These are phyloP conservation scores for Formica aserva DNA, from an alignment of 2,888 invertebrate species.

Conservation along the genomic window DNA sequence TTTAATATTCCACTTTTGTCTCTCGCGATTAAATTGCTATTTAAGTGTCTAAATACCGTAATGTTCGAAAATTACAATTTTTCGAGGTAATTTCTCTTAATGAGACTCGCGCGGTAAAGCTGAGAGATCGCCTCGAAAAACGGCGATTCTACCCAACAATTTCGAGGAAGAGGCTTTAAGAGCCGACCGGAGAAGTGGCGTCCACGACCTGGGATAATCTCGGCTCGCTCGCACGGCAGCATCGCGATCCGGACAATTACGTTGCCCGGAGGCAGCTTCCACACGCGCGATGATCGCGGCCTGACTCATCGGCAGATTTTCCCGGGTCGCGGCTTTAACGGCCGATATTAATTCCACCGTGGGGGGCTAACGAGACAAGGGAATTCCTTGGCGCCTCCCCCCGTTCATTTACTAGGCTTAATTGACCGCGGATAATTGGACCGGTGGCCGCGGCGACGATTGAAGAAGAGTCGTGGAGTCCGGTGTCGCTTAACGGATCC, in stretches of 20 bases:
- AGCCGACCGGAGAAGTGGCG: slow-evolving; percentile 14
- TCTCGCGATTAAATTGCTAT: neutral
- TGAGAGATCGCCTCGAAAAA: neutral
- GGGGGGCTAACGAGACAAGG: slow-evolving; percentile 71
- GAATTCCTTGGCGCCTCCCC: slow-evolving; percentile 63
- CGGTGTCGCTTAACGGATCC: slow-evolving; percentile 67
- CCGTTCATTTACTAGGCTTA: slow-evolving; percentile 70
- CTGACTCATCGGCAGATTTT: slow-evolving; percentile 52
- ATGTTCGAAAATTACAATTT: neutral
- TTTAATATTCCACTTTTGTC: neutral
- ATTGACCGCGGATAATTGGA: slow-evolving; percentile 76
- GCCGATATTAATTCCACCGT: slow-evolving; percentile 66
- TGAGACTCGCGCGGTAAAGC: neutral
- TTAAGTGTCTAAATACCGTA: neutral
- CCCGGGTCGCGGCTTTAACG: slow-evolving; percentile 49
- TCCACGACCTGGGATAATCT: slow-evolving; percentile 32
- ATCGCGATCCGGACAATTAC: slow-evolving; percentile 41
- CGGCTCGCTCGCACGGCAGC: slow-evolving; percentile 13
- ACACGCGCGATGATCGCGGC: slow-evolving; percentile 31
- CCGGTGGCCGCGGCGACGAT: slow-evolving; percentile 65
- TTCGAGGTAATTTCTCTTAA: neutral
- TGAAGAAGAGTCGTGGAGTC: slow-evolving; percentile 44
- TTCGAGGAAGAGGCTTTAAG: slow-evolving; percentile 2
- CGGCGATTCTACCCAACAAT: neutral
- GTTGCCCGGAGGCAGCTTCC: slow-evolving; percentile 47